These are phyloP conservation scores for Stegophylla sp. DNA, from an alignment of 2,888 invertebrate genomes.

Conservation along the genomic window DNA sequence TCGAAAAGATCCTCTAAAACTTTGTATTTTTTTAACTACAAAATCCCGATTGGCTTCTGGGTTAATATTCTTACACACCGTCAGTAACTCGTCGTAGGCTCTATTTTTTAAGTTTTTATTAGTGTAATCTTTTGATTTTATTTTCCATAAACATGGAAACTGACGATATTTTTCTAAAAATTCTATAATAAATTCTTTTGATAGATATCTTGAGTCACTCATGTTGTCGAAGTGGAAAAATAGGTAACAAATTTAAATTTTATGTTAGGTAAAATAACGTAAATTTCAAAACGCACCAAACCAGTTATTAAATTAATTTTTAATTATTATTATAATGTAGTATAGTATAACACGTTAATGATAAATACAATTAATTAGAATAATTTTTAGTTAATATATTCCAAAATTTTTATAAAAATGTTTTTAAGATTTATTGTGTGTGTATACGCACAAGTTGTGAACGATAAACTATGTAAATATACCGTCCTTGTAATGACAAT, in stretches of 20 bases:
- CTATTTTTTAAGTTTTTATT: neutral
- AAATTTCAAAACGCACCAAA: too few species aligned
- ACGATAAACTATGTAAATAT: too few species aligned
- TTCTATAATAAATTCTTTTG: neutral
- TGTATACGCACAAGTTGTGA: too few species aligned
- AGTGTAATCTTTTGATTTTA: neutral
- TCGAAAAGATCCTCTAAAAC: slow-evolving; percentile 4
- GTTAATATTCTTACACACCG: neutral
- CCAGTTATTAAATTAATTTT: too few species aligned
- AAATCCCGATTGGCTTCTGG: neutral
- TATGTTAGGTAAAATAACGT: too few species aligned
- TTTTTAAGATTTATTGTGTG: too few species aligned
- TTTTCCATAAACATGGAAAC: slow-evolving; percentile 1
- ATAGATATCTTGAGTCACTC: neutral
- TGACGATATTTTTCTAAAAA: neutral
- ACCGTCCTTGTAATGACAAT: too few species aligned
- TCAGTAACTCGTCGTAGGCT: neutral
- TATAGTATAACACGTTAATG: too few species aligned
- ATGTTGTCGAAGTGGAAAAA: neutral
- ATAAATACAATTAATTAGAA: too few species aligned
- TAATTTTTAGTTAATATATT: too few species aligned
- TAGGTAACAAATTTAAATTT: neutral
- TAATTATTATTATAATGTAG: too few species aligned
- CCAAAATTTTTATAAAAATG: too few species aligned
- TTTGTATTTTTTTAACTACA: neutral